These are phyloP conservation scores for Pempheris klunzingeri DNA, from an alignment of 2,797 vertebrate species.

Conservation along the genomic window DNA sequence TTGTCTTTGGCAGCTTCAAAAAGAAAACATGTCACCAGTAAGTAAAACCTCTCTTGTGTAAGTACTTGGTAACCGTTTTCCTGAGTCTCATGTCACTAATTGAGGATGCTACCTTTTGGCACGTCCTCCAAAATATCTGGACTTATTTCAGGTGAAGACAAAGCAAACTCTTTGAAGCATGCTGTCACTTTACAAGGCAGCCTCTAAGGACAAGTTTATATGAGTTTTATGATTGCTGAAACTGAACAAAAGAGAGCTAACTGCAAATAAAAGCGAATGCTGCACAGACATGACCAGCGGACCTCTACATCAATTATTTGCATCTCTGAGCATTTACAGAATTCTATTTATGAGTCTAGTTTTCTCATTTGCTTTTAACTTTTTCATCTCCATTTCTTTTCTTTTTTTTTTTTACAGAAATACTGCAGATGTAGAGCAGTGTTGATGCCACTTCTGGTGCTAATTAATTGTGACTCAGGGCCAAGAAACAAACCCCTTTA, in stretches of 20 bases:
- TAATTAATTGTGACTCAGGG: slow-evolving; percentile 75
- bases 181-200: slow-evolving; percentile 5
- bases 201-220: slow-evolving; percentile 19
- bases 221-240: slow-evolving; percentile 13
- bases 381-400: slow-evolving; percentile 38
- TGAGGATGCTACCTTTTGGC: slow-evolving; percentile 26
- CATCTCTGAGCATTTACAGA: slow-evolving; percentile 38
- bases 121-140: slow-evolving; percentile 16
- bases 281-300: slow-evolving; percentile 26
- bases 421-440: slow-evolving; percentile 35
- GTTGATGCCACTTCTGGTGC: slow-evolving; percentile 51
- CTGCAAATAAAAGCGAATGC: background rate
- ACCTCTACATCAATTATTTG: slow-evolving; percentile 3
- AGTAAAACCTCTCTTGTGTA: slow-evolving; percentile 16
- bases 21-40: slow-evolving; percentile 13
- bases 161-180: slow-evolving; percentile 29
- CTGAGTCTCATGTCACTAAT: slow-evolving; percentile 3
- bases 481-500: slow-evolving; percentile 64
- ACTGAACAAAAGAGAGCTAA: slow-evolving; percentile 22
- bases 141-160: slow-evolving; percentile 32
- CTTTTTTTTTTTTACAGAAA: slow-evolving; percentile 31
- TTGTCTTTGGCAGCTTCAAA: background rate
- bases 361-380: slow-evolving; percentile 21
- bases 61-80: slow-evolving; percentile 5
- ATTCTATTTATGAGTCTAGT: slow-evolving; percentile 39